Evolutionary conservation across 2,797 vertebrate genomes (phyloP).

Genomic region (Enteromius argenteus): DNA sequence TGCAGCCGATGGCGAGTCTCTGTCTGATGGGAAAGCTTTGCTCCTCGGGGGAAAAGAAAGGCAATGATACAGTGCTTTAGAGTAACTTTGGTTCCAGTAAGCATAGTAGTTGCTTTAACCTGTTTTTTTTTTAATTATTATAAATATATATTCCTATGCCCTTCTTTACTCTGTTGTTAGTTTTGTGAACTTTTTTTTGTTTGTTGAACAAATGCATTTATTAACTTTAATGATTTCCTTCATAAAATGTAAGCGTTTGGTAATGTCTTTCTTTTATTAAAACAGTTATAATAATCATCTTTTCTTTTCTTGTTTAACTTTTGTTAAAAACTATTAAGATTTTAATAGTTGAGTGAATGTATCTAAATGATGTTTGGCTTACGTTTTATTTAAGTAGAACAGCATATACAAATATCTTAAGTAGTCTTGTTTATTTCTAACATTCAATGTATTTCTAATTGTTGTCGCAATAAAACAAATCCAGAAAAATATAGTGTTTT

Average conservation of each 20-base stretch:
- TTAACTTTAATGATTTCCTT: neutral
- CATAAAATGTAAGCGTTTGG: neutral
- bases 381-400: conserved; percentile 1
- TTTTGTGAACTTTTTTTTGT: neutral
- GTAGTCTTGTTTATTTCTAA: neutral
- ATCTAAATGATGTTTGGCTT: neutral
- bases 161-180: neutral
- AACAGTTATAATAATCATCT: neutral
- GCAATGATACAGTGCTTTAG: neutral
- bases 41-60: conserved; percentile 54
- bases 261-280: neutral
- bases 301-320: neutral
- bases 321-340: neutral
- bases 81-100: neutral
- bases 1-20: conserved; percentile 34
- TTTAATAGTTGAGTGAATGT: neutral
- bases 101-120: conserved; percentile 16
- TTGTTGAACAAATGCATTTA: neutral
- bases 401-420: neutral
- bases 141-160: neutral
- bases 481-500: neutral
- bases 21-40: conserved; percentile 58
- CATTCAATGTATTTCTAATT: neutral
- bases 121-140: neutral
- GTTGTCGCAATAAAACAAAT: neutral